Evolutionary conservation across 2,113 vertebrate species (phyloP), one percentile per base, ranked within the genome.

Genomic region (Calonectris borealis): DNA sequence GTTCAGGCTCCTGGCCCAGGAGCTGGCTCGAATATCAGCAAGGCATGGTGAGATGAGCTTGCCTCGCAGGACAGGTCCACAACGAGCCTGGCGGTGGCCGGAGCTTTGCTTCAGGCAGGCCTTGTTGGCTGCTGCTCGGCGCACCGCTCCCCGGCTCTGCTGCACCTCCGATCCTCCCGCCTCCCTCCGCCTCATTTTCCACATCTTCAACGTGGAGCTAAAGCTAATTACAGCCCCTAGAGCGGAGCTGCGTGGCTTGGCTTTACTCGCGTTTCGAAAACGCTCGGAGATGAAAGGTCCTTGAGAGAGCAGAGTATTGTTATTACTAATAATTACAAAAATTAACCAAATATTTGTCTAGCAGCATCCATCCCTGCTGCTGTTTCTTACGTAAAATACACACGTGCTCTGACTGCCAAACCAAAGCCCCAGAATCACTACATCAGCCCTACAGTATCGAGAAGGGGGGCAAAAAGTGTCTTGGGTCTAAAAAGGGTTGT

Each of bases 301-400:
- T 86, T 52, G 32, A 88, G 76, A 90, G 69, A 93, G 85, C 48
- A 51, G 64, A 70, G 92, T 70, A 90, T 95, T 96, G 86, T 96
- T 95, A 88, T 96, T 93, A 90, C 64, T 93, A 96, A 96, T 92
- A 96, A 96, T 96, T 96, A 88, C 61, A 95, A 96, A 94, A 96
- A 92, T 88, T 90, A 96, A 95, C 83, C 85, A 93, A 96, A 90
- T 96, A 93, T 96, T 97, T 96, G 64, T 91, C 82, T 94, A 90
- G 68, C 85, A 97, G 66, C 93, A 95, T 88, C 79, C 76, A 93
- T 88, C 60, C 76, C 88, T 22, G 22, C 51, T 75, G 46, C 94
- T 83, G 32, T 71, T 96, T 78, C 86, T 97, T 83, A 88, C 48
- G 1, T 92, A 93, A 94, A 96, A 92, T 48, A 92, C 26, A 97